These are phyloP conservation scores for Aurelia aurita complex sp. Pacific DNA, from an alignment of 30 jellyfish, hydroid and myxozoan genomes.

Conservation along the genomic window DNA sequence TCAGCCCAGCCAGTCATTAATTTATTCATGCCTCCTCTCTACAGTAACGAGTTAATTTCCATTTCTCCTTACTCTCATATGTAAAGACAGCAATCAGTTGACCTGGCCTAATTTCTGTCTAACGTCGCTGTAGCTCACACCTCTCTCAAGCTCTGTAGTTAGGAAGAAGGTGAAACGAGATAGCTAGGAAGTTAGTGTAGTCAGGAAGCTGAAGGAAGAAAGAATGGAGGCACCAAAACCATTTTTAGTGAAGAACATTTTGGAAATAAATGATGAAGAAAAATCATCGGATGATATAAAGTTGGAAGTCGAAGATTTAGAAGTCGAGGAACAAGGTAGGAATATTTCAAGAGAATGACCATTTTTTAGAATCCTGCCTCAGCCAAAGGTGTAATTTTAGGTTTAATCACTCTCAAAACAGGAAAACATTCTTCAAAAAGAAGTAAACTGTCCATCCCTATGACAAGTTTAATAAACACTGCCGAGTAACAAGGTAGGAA, in stretches of 20 bases:
- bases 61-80: conserved; percentile 23
- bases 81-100: conserved; percentile 2
- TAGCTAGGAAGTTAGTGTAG: not conserved
- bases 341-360: no score
- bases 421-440: no score
- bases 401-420: no score
- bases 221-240: conserved; percentile 37
- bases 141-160: not conserved
- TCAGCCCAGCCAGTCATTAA: conserved; percentile 50
- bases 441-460: no score
- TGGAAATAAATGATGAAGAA: conserved; percentile 21
- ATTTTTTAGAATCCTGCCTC: no score
- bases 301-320: no score
- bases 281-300: no score
- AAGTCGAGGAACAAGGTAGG: no score
- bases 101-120: conserved; percentile 2
- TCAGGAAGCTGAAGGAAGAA: not conserved
- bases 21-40: conserved; percentile 51
- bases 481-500: no score
- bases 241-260: conserved; percentile 27
- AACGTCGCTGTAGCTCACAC: conserved; percentile 6
- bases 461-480: no score
- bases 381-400: no score
- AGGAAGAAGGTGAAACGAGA: no score
- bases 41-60: conserved; percentile 40